A percentile compares a stretch with the other conserved stretches of the same genome.
phyloP scores from a whole-genome alignment of 2,113 vertebrate species.

The Microtus pennsylvanicus region DNA sequence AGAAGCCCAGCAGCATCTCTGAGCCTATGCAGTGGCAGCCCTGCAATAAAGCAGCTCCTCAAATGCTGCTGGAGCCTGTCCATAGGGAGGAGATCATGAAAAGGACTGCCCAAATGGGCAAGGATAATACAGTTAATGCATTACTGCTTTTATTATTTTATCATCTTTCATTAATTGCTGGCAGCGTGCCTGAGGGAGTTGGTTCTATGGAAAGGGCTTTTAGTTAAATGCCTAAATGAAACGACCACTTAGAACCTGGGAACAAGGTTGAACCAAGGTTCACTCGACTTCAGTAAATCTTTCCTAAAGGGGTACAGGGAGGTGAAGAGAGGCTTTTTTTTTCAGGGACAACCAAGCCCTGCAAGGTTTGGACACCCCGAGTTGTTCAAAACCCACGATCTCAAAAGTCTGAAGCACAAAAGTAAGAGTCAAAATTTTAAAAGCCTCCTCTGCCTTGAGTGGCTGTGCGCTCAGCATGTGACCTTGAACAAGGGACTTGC shows the following conservation, averaged over 20 bases:
- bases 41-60: conserved; percentile 83
- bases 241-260: conserved; percentile 84
- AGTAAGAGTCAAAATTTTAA: not conserved
- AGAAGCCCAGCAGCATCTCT: conserved; percentile 76
- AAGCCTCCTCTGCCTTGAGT: fast-evolving
- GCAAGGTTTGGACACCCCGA: not conserved
- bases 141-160: conserved; percentile 90
- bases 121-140: conserved; percentile 88
- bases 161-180: conserved; percentile 91
- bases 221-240: conserved; percentile 88
- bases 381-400: not conserved
- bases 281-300: conserved; percentile 84
- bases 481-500: not conserved
- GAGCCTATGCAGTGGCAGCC: conserved; percentile 80
- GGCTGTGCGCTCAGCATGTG: fast-evolving
- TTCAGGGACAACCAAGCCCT: not conserved
- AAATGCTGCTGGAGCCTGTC: conserved; percentile 82
- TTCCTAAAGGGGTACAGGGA: not conserved
- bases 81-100: conserved; percentile 87
- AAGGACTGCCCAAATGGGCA: conserved; percentile 85
- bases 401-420: not conserved
- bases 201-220: conserved; percentile 86
- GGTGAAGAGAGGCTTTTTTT: not conserved
- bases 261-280: conserved; percentile 86
- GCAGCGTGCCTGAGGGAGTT: conserved; percentile 83